Conservation (phyloP, 2,113 vertebrate species). For the Motacilla tschutschensis region DNA sequence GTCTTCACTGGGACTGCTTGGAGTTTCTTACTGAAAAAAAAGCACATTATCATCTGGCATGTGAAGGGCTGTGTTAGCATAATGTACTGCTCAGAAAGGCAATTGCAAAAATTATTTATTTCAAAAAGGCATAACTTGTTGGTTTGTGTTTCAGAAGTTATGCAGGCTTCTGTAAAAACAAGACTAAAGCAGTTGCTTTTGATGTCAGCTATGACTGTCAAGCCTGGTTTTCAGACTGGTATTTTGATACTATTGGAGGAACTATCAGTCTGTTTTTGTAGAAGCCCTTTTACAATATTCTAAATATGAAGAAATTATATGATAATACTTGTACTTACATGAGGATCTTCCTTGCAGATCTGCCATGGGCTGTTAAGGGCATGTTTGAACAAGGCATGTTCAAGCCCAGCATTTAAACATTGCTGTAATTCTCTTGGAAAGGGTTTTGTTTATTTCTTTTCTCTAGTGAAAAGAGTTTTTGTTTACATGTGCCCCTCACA, state of each 20-base stretch:
- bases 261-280: neutral
- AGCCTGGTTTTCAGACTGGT: neutral
- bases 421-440: neutral
- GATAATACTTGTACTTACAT: neutral
- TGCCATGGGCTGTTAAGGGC: neutral
- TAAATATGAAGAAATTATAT: neutral
- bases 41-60: neutral
- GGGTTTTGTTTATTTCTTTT: neutral
- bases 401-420: neutral
- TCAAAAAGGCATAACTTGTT: neutral
- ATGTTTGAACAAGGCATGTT: neutral
- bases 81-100: neutral
- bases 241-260: neutral
- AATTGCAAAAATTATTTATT: neutral
- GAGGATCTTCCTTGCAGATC: neutral
- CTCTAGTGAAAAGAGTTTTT: neutral
- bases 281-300: neutral
- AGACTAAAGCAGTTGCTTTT: neutral
- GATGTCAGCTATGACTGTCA: neutral
- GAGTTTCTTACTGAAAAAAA: neutral
- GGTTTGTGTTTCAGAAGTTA: neutral
- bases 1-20: neutral
- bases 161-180: neutral
- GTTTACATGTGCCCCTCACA: neutral
- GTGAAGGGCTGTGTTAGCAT: neutral